Evolutionary conservation across 2,113 vertebrate species (phyloP).

Genomic region (Amblyopsis rosae): DNA sequence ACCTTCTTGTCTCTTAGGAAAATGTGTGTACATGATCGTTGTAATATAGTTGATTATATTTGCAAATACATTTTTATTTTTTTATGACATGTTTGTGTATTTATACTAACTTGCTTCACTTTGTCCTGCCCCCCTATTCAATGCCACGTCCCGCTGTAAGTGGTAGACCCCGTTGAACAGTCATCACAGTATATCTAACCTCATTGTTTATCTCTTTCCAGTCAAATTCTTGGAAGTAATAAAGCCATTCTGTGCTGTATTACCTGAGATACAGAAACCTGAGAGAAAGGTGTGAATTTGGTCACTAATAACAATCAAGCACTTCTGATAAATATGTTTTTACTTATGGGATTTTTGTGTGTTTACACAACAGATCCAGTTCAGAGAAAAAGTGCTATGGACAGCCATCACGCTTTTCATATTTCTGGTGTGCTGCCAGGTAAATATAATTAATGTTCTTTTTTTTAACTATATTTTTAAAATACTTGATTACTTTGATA

Average conservation of each 20-base stretch:
- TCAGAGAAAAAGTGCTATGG: conserved; percentile 98
- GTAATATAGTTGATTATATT: neutral
- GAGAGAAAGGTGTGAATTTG: conserved; percentile 86
- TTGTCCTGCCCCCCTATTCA: conserved; percentile 34
- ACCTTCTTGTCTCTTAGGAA: too few species aligned
- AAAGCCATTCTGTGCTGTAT: conserved; percentile 97
- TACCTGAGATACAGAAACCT: conserved; percentile 97
- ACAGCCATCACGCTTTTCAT: conserved; percentile 99
- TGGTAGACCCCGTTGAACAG: neutral
- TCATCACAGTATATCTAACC: neutral
- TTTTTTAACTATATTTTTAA: neutral
- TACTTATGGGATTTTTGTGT: neutral
- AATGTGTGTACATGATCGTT: neutral
- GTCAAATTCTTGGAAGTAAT: conserved; percentile 99
- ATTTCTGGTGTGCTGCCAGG: conserved; percentile 98
- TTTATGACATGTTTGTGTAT: neutral
- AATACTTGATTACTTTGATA: neutral
- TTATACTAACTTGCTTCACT: neutral
- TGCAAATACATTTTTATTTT: neutral
- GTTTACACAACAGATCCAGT: conserved; percentile 86
- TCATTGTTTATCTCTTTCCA: conserved; percentile 57
- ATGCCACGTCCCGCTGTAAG: conserved; percentile 57
- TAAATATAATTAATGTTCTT: conserved; percentile 54
- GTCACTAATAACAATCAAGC: neutral
- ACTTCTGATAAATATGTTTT: neutral